A percentile compares a stretch with the other conserved stretches of the same genome.
phyloP scores from a whole-genome alignment of 1,140 invertebrate genomes.

The Augochlora pura region DNA sequence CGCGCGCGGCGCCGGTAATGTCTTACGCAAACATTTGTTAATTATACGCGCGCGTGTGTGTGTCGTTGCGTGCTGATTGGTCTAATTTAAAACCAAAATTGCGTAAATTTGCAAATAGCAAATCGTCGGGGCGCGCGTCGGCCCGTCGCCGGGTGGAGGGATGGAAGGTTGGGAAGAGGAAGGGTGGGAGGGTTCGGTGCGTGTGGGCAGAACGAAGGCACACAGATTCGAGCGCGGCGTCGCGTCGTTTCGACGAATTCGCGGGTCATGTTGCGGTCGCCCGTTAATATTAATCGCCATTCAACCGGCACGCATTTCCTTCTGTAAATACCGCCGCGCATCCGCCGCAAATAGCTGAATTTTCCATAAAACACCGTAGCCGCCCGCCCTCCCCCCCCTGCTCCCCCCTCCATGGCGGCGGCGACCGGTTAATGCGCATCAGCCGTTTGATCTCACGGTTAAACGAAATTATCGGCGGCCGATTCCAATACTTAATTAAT shows the following conservation, averaged over 20 bases:
- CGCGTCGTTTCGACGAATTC: conserved; percentile 40
- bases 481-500: conserved; percentile 14
- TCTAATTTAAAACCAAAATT: conserved; percentile 47
- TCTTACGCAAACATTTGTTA: conserved; percentile 18
- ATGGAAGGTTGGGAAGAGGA: too few relatives aligned
- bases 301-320: conserved; percentile 52
- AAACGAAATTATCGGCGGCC: conserved; percentile 9
- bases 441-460: conserved; percentile 32
- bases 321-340: conserved; percentile 51
- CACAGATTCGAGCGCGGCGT: background rate
- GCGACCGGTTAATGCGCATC: conserved; percentile 31
- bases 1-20: background rate
- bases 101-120: conserved; percentile 40
- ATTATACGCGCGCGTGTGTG: conserved; percentile 5
- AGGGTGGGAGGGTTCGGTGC: too few relatives aligned
- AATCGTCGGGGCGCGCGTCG: conserved; percentile 5
- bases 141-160: background rate
- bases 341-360: conserved; percentile 48
- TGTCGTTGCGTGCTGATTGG: background rate
- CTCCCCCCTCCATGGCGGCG: background rate
- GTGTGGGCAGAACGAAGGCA: background rate
- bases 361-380: conserved; percentile 38
- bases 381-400: too few relatives aligned
- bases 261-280: conserved; percentile 41
- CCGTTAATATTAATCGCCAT: conserved; percentile 63